Conservation (phyloP, 2,113 vertebrate genomes). For the Cyprinus carpio region DNA sequence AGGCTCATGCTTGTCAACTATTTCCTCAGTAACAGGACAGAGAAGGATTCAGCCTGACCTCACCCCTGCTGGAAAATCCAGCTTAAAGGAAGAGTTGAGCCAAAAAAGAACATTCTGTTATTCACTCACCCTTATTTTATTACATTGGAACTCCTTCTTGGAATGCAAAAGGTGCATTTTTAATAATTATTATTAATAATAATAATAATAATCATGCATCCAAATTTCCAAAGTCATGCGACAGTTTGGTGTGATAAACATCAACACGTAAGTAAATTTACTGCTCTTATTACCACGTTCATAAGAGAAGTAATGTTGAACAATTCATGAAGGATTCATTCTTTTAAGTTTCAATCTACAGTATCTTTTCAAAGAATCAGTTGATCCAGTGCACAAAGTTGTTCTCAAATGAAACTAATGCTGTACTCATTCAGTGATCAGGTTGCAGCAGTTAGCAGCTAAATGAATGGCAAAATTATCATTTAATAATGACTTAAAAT, state of each 20-base stretch:
- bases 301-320: neutral
- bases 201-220: too few relatives aligned
- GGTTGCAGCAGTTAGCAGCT: neutral
- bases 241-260: neutral
- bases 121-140: neutral
- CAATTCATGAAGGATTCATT: neutral
- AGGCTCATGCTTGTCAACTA: constrained; percentile 46
- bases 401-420: neutral
- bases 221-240: neutral
- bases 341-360: neutral
- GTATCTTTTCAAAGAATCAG: neutral
- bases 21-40: constrained; percentile 44
- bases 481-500: neutral
- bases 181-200: too few relatives aligned
- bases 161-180: neutral
- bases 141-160: neutral
- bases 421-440: neutral
- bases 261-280: neutral
- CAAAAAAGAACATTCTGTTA: constrained; percentile 15
- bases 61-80: constrained; percentile 32
- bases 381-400: neutral
- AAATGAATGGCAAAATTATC: neutral
- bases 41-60: constrained; percentile 31
- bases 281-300: neutral
- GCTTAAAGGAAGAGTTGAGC: constrained; percentile 1